phyloP scores from a whole-genome alignment of 1,140 invertebrate genomes.

The Sycobia sp. region DNA sequence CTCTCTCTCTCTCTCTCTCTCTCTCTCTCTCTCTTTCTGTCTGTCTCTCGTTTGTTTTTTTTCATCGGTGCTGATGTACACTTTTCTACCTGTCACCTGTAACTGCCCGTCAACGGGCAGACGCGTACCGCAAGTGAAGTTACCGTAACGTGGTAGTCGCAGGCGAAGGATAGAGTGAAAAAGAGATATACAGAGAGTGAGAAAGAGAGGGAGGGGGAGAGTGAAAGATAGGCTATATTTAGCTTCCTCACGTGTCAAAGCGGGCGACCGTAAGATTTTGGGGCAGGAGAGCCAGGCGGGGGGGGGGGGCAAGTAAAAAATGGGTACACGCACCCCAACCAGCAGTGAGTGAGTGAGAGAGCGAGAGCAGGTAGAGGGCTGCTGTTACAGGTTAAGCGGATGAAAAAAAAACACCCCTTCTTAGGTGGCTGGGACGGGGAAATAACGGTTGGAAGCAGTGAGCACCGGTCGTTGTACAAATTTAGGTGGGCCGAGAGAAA shows the following conservation, averaged over 20 bases:
- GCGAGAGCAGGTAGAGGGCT: neutral
- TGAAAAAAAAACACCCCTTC: conserved; percentile 23
- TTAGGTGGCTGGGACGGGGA: too few relatives aligned
- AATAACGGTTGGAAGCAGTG: neutral
- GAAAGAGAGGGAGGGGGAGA: too few relatives aligned
- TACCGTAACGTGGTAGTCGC: conserved; percentile 6
- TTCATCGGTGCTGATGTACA: too few relatives aligned
- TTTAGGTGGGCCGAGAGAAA: conserved; percentile 2
- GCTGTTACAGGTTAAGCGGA: conserved; percentile 17
- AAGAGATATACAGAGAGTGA: too few relatives aligned
- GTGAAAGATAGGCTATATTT: too few relatives aligned
- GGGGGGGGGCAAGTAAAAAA: neutral
- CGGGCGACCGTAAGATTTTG: conserved; percentile 38
- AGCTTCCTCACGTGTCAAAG: conserved; percentile 30
- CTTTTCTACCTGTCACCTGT: conserved; percentile 25
- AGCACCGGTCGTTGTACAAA: conserved; percentile 9
- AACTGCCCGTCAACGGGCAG: conserved; percentile 12
- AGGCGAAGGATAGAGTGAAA: too few relatives aligned
- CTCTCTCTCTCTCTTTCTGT: too few relatives aligned
- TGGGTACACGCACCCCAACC: neutral
- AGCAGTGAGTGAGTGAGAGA: neutral
- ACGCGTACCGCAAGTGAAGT: conserved; percentile 8
- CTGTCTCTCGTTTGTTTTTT: too few relatives aligned
- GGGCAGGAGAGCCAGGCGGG: neutral
- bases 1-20: too few relatives aligned